Evolutionary conservation across 1,140 invertebrate species (phyloP).

Genomic region (Drosophila parabipectinata): DNA sequence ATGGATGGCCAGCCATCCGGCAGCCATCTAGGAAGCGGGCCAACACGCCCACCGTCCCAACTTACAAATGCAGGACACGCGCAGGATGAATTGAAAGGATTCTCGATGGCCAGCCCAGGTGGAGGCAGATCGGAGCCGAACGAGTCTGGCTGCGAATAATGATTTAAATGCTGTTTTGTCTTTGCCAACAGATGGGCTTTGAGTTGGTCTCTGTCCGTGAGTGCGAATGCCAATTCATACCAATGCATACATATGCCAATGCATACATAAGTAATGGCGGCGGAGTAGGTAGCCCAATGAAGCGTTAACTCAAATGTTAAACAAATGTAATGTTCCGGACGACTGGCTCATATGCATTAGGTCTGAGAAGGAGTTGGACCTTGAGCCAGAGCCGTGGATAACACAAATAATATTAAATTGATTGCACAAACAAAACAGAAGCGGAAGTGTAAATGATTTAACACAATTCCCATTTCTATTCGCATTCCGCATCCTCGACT

Average conservation of each 20-base stretch:
- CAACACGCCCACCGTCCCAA: conserved; percentile 39
- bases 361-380: conserved; percentile 35
- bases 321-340: conserved; percentile 82
- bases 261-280: conserved; percentile 69
- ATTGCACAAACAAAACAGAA: conserved; percentile 80
- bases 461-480: conserved; percentile 66
- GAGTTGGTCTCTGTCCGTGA: neutral
- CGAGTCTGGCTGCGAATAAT: conserved; percentile 60
- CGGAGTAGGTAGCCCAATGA: conserved; percentile 64
- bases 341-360: conserved; percentile 66
- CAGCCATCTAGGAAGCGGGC: conserved; percentile 13
- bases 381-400: conserved; percentile 47
- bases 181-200: conserved; percentile 46
- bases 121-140: conserved; percentile 8
- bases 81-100: conserved; percentile 74
- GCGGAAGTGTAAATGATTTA: conserved; percentile 82
- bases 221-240: conserved; percentile 4
- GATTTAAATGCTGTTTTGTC: conserved; percentile 76
- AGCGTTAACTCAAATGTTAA: conserved; percentile 80
- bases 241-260: no score
- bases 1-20: conserved; percentile 50
- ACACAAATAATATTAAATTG: conserved; percentile 81
- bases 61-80: conserved; percentile 72
- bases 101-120: conserved; percentile 46
- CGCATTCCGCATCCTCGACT: conserved; percentile 42